Base-by-base conservation (phyloP, 2,888 invertebrate species). In the Pyrgus malvae region DNA sequence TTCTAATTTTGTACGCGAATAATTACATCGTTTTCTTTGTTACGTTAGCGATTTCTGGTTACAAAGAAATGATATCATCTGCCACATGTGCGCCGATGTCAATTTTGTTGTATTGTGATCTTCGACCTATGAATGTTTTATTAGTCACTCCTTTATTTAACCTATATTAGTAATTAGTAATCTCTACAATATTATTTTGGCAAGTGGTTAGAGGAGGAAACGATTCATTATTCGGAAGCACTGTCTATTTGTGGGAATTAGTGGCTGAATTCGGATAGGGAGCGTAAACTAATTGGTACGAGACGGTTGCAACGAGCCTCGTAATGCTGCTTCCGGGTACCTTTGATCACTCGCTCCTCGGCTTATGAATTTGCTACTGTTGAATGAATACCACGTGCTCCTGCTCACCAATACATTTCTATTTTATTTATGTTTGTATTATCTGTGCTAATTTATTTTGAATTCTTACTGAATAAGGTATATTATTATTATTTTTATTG, bases 21-120 rank as follows among this genome's bases (percentile, higher is more conserved):
- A 29, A 53, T 38, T 45, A 45, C 14, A 45, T 23, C 38, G 23
- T 45, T 45, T 53, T 45, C 53, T 45, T 53, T 53, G 51, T 53
- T 31, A 45, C 31, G 45, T 35, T 45, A 16, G 4, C 45, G 16
- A 19, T 29, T 37, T 16, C 25, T 40, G 16, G 45, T 23, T 31
- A 45, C 38, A 45, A 14, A 37, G 29, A 38, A 29, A 53, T 45
- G 51, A 44, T 35, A 35, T 53, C 44, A 53, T 38, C 44, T 1
- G 23, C 35, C 49, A 27, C 19, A 37, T 44, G 51, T 45, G 42
- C 42, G 8, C n/a, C 37, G 19, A 9, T 40, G n/a, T 27, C 21
- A 46, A 37, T 25, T 48, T 40, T 16, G 29, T 21, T 21, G 17
- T n/a, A 40, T 45, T 31, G 7, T 29, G 45, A 45, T 38, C 38